phyloP scores from a whole-genome alignment of 2,113 vertebrate species.

The Dipodomys spectabilis region DNA sequence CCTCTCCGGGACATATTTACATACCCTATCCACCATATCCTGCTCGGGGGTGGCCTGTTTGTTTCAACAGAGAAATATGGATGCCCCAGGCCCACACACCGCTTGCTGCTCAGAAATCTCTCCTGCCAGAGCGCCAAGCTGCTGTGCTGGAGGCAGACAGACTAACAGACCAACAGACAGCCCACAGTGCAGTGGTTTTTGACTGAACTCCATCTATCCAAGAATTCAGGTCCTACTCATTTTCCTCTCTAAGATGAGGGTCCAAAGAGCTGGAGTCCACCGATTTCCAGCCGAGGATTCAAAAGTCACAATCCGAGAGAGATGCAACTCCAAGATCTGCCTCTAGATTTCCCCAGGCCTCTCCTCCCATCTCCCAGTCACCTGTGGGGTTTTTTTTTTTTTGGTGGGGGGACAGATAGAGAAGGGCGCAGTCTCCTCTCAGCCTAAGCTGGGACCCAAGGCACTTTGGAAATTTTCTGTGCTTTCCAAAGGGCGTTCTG shows the following conservation, averaged over 20 bases:
- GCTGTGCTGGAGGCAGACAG: too few relatives aligned
- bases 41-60: conserved; percentile 53
- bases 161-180: too few relatives aligned
- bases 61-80: conserved; percentile 68
- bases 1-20: background rate
- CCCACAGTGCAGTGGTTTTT: too few relatives aligned
- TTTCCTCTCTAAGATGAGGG: too few relatives aligned
- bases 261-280: too few relatives aligned
- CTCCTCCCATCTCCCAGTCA: too few relatives aligned
- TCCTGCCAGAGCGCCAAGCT: background rate
- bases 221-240: too few relatives aligned
- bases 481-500: background rate
- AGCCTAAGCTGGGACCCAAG: background rate
- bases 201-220: too few relatives aligned
- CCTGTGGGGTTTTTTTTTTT: background rate
- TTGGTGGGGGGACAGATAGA: accelerated
- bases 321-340: background rate
- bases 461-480: background rate
- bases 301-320: too few relatives aligned
- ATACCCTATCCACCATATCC: background rate
- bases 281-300: too few relatives aligned
- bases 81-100: conserved; percentile 53
- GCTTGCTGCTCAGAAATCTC: conserved; percentile 76
- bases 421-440: background rate
- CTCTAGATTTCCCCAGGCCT: background rate